Evolutionary conservation across 92 coral and sea anemone genomes (phyloP), one percentile per base, ranked within the genome.

Genomic region (Ricordea florida): DNA sequence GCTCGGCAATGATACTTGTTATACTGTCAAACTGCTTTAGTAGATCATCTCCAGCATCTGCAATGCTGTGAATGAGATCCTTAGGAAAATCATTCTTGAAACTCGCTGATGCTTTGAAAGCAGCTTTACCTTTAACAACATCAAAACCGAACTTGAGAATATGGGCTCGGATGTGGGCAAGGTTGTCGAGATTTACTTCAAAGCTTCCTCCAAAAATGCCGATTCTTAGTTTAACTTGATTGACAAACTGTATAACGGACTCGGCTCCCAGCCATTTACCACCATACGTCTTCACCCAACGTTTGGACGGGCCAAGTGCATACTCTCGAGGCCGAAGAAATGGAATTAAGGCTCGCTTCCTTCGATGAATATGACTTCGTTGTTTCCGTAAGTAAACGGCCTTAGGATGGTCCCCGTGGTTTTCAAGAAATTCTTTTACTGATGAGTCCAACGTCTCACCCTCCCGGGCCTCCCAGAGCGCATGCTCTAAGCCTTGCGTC

Each of bases 131-230:
- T 9, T 81, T 83, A 22, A 84, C 69, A 10, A 92, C 61, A 13
- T 92, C 89, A 76, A 84, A 92, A 1, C 82, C 64, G 80, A 88
- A 85, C 61, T 50, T 84, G 62, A 92, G 36, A 58, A 92, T 81
- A 50, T 85, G 89, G 38, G 89, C 92, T 16, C 87, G 81, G 46
- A 92, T 62, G 23, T 65, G 43, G 13, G 92, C 97, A 5, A 69
- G 44, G 46, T 92, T 92, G 57, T 92, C 97, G 35, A 92, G 59
- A 40, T 85, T 74, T 55, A 92, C 83, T 40, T 92, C 91, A 37
- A 92, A 92, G 16, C 64, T 85, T 10, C 97, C 97, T 3, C 93
- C 97, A 32, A 92, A 92, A 10, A 92, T 79, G 24, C 93, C 88
- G 37, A 92, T 79, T 31, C 90, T 75, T 13, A 92, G 66, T 38